A percentile compares a stretch with the other conserved stretches of the same genome.
Conservation (phyloP, 35 echinoderm and acorn worm species). For the Lytechinus pictus region DNA sequence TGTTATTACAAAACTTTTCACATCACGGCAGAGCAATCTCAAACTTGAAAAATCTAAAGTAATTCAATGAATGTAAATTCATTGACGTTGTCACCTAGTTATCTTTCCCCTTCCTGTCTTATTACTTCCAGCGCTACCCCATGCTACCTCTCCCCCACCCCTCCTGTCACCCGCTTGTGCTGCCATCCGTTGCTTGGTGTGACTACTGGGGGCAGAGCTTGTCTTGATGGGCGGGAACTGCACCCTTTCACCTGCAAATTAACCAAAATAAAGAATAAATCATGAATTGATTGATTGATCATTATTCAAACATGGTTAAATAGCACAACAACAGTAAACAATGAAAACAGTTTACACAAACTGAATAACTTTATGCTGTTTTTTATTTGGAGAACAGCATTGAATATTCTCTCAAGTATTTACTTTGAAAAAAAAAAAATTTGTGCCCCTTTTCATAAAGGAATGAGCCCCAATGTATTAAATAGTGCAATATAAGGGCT, state of each 20-base stretch:
- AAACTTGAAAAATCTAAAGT: neutral
- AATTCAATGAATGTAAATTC: neutral
- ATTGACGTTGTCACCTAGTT: neutral
- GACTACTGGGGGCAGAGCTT: conserved; percentile 84
- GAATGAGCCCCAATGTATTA: too few relatives aligned
- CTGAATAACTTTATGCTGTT: too few relatives aligned
- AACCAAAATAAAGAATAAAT: neutral
- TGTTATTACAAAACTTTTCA: too few relatives aligned
- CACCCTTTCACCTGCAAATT: conserved; percentile 53
- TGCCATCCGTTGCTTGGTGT: conserved; percentile 61
- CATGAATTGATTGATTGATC: too few relatives aligned
- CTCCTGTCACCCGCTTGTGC: neutral
- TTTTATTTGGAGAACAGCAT: too few relatives aligned
- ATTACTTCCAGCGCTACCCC: neutral
- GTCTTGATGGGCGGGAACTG: conserved; percentile 90
- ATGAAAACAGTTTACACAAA: too few relatives aligned
- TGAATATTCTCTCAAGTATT: too few relatives aligned
- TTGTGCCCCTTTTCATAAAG: too few relatives aligned
- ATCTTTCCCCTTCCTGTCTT: neutral
- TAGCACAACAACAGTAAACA: too few relatives aligned
- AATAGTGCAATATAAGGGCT: too few relatives aligned
- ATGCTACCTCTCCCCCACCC: conserved; percentile 8
- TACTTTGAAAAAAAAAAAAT: too few relatives aligned
- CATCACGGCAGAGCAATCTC: neutral
- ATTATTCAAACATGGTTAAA: too few relatives aligned